Base-by-base conservation (phyloP, 2,888 invertebrate genomes). In the Tipula vernalis region DNA sequence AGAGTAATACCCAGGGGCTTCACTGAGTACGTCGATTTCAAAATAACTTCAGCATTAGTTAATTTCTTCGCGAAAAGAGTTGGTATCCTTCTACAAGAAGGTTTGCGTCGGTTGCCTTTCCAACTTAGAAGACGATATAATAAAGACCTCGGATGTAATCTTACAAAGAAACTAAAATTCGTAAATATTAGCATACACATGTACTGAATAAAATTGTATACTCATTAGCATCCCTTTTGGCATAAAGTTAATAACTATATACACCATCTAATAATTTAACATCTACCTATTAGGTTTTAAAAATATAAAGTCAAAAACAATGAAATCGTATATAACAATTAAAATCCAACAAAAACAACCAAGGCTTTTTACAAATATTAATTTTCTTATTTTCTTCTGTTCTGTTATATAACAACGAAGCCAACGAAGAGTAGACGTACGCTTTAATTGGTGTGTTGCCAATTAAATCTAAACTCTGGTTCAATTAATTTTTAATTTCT, bases 401-500 rank as follows among this genome's bases (percentile, higher is more conserved):
- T 3, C 12, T 10, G 44, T 12, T 44, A 10, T 57, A 15, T 71
- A 71, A 12, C 6, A 10, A 5, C 15, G 71, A 4, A 71, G 71
- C 28, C 6, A 10, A 5, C 5, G 28, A 4, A 71, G 71, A 71
- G 4, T 71, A 71, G 71, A 28, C 71, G 18, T 71, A 28, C 71
- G 71, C 28, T 71, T 71, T 71, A 71, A 71, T 71, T 71, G 71
- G 71, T 71, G 71, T 28, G 71, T 71, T 71, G 71, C 71, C 71
- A 71, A 71, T 71, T 71, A 71, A 71, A 71, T 71, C 71, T 71
- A 71, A 71, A 71, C 71, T 71, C 28, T 71, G 71, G 71, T 71
- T 71, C 71, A 71, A 71, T 71, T 71, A 71, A 71, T 71, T 71
- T 71, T 71, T 71, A 71, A 71, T 71, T 71, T 71, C 71, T 71